Conservation (phyloP, 2,797 vertebrate species). For the Echiichthys vipera region DNA sequence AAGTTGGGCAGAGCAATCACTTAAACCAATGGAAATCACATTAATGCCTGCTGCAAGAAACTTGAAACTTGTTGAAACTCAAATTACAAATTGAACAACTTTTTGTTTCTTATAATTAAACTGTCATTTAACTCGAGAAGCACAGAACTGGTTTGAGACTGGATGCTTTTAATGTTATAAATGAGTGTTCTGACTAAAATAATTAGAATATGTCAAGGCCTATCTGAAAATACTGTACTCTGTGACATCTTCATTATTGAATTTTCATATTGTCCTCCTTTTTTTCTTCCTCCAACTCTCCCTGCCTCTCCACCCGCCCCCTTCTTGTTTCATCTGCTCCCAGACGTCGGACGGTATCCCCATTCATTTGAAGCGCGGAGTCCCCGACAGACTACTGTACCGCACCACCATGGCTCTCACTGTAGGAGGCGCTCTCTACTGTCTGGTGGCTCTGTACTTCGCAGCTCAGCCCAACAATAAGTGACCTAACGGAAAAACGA, state of each 20-base stretch:
- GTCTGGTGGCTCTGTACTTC: slow-evolving; percentile 92
- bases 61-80: background rate
- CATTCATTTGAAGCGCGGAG: slow-evolving; percentile 91
- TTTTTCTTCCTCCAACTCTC: background rate
- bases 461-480: slow-evolving; percentile 88
- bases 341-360: slow-evolving; percentile 90
- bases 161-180: background rate
- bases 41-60: slow-evolving; percentile 9
- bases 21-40: slow-evolving; percentile 32
- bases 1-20: slow-evolving; percentile 9
- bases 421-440: slow-evolving; percentile 92
- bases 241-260: background rate
- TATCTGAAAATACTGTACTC: background rate
- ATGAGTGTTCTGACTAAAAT: background rate
- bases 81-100: background rate
- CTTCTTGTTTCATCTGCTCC: slow-evolving; percentile 10
- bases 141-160: background rate
- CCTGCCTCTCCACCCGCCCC: too few species aligned
- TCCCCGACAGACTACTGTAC: slow-evolving; percentile 93
- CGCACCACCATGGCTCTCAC: slow-evolving; percentile 98
- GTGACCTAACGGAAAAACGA: slow-evolving; percentile 45
- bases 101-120: too few species aligned
- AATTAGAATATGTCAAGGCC: background rate
- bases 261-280: background rate
- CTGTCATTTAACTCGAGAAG: too few species aligned